Conservation (phyloP, 2,888 invertebrate species). For the Dyspetes luteomarginatus region DNA sequence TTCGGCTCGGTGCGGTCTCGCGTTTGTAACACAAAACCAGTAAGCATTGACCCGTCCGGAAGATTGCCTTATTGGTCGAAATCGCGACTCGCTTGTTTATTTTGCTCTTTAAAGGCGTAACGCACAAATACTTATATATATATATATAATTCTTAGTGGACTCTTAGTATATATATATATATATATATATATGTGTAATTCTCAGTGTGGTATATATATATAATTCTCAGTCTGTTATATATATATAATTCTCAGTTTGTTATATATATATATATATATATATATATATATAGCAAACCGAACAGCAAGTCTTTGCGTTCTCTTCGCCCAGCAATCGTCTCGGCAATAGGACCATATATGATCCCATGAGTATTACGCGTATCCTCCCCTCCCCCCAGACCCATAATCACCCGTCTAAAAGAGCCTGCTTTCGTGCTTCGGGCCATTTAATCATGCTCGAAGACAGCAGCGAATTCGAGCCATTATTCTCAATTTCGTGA, state of each 20-base stretch:
- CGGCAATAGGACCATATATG: slow-evolving; percentile 54
- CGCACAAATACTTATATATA: neutral
- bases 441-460: slow-evolving; percentile 18
- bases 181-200: neutral
- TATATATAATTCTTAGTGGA: no score
- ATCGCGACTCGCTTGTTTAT: slow-evolving; percentile 71
- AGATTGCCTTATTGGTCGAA: slow-evolving; percentile 79
- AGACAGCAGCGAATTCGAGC: slow-evolving; percentile 18
- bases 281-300: neutral
- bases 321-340: neutral
- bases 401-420: slow-evolving; percentile 6
- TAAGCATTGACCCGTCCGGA: slow-evolving; percentile 81
- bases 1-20: slow-evolving; percentile 30
- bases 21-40: slow-evolving; percentile 79
- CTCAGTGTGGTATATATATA: neutral
- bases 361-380: slow-evolving; percentile 20
- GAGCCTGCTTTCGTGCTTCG: slow-evolving; percentile 19
- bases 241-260: neutral
- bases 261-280: neutral
- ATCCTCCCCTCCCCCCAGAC: no score
- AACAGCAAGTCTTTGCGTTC: slow-evolving; percentile 4
- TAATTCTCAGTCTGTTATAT: neutral
- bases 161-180: neutral
- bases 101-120: slow-evolving; percentile 71
- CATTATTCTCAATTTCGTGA: neutral